These are phyloP conservation scores for Resseliella maxima DNA, from an alignment of 2,888 invertebrate species.

Conservation along the genomic window DNA sequence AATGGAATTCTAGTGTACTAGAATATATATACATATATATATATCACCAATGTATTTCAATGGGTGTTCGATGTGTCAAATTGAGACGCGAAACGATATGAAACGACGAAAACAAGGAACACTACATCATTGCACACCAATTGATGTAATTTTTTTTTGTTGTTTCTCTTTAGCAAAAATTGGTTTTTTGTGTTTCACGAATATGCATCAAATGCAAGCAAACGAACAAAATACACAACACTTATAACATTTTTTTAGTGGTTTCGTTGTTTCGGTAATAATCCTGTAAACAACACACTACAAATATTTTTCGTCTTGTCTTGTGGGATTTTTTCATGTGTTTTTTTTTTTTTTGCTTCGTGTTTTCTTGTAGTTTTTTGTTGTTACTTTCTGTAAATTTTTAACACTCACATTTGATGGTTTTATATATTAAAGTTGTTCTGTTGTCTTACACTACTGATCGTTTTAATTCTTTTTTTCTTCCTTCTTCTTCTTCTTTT, in stretches of 20 bases:
- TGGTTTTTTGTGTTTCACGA: not conserved
- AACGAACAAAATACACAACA: not conserved
- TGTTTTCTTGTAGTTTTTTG: not conserved
- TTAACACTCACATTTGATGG: not conserved
- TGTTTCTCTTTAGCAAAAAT: not conserved
- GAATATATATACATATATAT: not conserved
- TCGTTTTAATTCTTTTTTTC: conserved; percentile 4
- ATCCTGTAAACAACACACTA: conserved; percentile 4
- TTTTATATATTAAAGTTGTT: conserved; percentile 26
- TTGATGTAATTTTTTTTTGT: not conserved
- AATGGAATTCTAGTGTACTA: not conserved
- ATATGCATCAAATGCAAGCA: conserved; percentile 36
- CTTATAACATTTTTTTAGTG: not conserved
- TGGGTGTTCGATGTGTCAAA: conserved; percentile 25
- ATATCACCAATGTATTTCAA: not conserved
- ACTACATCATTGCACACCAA: conserved; percentile 15
- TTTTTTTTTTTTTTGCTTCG: not conserved
- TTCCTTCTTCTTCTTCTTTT: too few relatives aligned
- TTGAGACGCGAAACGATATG: not conserved
- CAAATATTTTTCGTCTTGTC: not conserved
- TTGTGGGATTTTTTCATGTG: not conserved
- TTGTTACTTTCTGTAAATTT: not conserved
- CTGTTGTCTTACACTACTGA: conserved; percentile 48
- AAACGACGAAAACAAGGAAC: not conserved
- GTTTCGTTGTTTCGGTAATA: conserved; percentile 35